Percentiles rank a stretch among this genome's conserved stretches.
phyloP scores from a whole-genome alignment of 1,140 invertebrate genomes.

The Physella acuta region DNA sequence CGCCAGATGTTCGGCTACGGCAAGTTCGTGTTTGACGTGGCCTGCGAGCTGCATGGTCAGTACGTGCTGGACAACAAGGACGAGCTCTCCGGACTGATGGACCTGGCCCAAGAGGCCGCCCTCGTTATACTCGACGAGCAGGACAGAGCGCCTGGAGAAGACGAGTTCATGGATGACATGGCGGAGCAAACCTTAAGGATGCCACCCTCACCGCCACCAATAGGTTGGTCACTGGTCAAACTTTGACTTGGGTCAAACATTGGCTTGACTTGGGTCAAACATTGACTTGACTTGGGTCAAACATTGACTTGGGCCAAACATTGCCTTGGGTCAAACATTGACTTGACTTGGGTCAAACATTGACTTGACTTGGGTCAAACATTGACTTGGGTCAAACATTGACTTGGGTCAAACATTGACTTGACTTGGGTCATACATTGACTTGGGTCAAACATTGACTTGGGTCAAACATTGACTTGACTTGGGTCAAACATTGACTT shows the following conservation, averaged over 20 bases:
- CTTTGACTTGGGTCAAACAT: neutral
- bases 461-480: too few species aligned
- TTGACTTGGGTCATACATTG: too few species aligned
- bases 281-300: too few species aligned
- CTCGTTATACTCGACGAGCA: neutral
- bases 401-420: too few species aligned
- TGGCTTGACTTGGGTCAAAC: too few species aligned
- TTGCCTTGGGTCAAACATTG: too few species aligned
- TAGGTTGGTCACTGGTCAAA: constrained; percentile 3
- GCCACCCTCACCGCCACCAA: constrained; percentile 12
- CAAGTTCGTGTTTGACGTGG: constrained; percentile 19
- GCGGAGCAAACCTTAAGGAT: constrained; percentile 3
- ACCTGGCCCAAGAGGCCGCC: constrained; percentile 14
- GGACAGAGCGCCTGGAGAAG: neutral
- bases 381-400: too few species aligned
- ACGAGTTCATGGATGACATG: neutral
- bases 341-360: too few species aligned
- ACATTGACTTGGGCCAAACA: too few species aligned
- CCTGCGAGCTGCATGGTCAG: constrained; percentile 17
- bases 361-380: too few species aligned
- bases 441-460: too few species aligned
- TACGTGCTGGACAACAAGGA: constrained; percentile 17
- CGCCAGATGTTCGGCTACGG: constrained; percentile 19
- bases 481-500: too few species aligned
- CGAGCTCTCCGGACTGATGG: constrained; percentile 1